Base-by-base conservation (phyloP, 2,113 vertebrate genomes). In the Laticauda colubrina region DNA sequence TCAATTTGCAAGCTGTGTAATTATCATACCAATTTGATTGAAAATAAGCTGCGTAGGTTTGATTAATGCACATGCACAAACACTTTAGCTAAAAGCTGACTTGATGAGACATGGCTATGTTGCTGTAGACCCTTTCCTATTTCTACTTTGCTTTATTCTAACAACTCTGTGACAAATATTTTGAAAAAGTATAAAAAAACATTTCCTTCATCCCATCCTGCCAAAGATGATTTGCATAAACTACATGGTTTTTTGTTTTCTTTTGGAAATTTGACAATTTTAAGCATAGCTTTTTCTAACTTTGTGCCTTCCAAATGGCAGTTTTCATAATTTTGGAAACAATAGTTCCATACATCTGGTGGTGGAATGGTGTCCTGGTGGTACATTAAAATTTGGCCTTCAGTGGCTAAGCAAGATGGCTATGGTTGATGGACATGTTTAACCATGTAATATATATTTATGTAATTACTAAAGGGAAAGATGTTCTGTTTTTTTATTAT, bases 401-500 rank as follows among this genome's bases (percentile, higher is more conserved):
- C n/a, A 21, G 43, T 53, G 23, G 39, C 14, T 18, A 10, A 61
- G 26, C 26, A 61, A 48, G 43, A 21, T 34, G 54, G 45, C 3
- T 7, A 85, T 14, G 24, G 88, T 14, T 57, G 45, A 1, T 18
- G n/a, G n/a, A 56, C 9, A 88, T 51, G 0, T 61, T 51, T 94
- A 92, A 24, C 86, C 0, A 12, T 0, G 0, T 64, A 75, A n/a
- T 12, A 89, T 53, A 1, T 26, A 88, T 95, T 64, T 34, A 4
- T 56, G 64, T 59, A 89, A 45, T 75, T 94, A 14, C 15, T 15
- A 93, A 94, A 75, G 69, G 55, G 61, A 90, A 88, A 94, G 90
- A 39, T 0, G 45, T 89, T 61, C 12, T 4, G 29, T 92, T 91
- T 93, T 92, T 34, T 90, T 90, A 51, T 89, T 15, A 51, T 81